A percentile compares a stretch with the other conserved stretches of the same genome.
Evolutionary conservation across 2,113 vertebrate genomes (phyloP).

Genomic region (Accipiter cooperii): DNA sequence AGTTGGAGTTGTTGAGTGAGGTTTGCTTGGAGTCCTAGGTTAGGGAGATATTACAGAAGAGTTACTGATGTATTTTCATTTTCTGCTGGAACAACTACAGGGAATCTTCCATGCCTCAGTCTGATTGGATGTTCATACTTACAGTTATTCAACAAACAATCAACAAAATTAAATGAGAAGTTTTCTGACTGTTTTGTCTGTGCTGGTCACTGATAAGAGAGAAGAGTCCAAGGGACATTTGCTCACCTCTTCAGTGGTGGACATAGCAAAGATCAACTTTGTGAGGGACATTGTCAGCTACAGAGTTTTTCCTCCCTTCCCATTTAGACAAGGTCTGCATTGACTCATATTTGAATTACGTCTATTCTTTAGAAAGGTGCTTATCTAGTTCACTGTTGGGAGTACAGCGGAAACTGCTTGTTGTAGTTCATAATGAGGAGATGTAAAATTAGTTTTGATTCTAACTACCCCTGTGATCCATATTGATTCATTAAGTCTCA

Average conservation of each 20-base stretch:
- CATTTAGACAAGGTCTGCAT: neutral
- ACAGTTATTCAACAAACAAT: neutral
- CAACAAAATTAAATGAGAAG: neutral
- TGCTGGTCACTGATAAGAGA: neutral
- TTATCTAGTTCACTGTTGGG: neutral
- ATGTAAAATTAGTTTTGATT: neutral
- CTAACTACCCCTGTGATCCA: neutral
- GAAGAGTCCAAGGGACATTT: neutral
- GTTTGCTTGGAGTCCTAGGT: neutral
- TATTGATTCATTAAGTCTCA: neutral
- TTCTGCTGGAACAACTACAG: neutral
- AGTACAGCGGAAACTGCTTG: neutral
- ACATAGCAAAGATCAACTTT: neutral
- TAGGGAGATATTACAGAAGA: neutral
- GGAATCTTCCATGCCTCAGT: neutral
- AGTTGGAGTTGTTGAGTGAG: neutral
- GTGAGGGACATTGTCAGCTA: neutral
- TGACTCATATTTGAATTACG: neutral
- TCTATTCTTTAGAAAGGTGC: neutral
- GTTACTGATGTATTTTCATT: neutral
- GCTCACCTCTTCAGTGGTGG: neutral
- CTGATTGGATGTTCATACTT: neutral
- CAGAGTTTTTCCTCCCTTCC: neutral
- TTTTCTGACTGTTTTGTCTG: neutral
- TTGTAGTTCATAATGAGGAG: neutral